Percentiles rank a stretch among this genome's conserved stretches.
These are phyloP conservation scores for Myrmophylax atrothorax DNA, from an alignment of 2,113 vertebrate species.

Conservation along the genomic window DNA sequence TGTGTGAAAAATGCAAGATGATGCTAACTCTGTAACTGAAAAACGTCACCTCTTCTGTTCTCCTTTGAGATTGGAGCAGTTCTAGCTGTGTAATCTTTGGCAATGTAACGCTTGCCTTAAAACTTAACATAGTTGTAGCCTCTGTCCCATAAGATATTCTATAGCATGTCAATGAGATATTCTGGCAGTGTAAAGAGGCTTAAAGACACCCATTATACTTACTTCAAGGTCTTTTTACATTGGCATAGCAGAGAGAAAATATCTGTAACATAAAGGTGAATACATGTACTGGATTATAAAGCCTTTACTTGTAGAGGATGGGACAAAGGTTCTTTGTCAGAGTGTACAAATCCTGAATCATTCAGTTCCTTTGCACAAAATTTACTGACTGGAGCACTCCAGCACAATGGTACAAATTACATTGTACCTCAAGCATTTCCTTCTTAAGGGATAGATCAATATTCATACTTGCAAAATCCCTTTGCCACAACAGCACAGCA, in stretches of 20 bases:
- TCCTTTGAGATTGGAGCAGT: neutral
- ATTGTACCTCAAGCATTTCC: neutral
- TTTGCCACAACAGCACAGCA: neutral
- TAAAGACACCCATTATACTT: neutral
- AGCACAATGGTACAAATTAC: neutral
- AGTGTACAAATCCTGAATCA: neutral
- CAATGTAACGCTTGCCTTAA: neutral
- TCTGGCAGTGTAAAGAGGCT: neutral
- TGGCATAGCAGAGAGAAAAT: neutral
- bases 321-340: neutral
- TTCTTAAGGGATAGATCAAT: neutral
- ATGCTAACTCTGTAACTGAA: neutral
- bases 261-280: neutral
- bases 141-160: neutral
- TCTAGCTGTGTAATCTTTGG: neutral
- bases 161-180: neutral
- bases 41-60: neutral
- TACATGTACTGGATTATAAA: neutral
- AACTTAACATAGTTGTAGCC: neutral
- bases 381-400: neutral
- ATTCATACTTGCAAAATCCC: neutral
- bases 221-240: neutral
- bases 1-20: neutral
- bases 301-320: neutral
- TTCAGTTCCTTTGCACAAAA: neutral